These are phyloP conservation scores for Monochamus alternatus DNA, from an alignment of 2,888 invertebrate species.

Conservation along the genomic window DNA sequence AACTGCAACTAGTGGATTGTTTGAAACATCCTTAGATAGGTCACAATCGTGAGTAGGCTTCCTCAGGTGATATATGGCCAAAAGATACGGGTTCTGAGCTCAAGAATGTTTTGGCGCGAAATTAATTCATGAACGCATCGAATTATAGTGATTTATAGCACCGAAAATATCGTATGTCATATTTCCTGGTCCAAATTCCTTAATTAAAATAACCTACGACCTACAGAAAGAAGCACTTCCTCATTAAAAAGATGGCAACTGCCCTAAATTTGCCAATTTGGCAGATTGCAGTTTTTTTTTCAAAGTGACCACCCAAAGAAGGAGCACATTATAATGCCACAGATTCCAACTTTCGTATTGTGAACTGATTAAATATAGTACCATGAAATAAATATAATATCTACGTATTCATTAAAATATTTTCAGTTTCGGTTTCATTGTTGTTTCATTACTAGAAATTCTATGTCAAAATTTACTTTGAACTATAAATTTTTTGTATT, in stretches of 20 bases:
- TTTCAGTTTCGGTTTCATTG: no score
- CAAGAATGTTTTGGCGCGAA: slow-evolving; percentile 55
- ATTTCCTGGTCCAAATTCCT: slow-evolving; percentile 49
- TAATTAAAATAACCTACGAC: slow-evolving; percentile 36
- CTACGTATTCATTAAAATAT: no score
- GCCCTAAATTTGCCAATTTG: neutral
- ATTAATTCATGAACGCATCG: slow-evolving; percentile 48
- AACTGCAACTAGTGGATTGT: no score
- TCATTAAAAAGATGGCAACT: neutral
- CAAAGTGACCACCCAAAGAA: neutral
- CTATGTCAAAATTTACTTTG: no score
- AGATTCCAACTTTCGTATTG: no score
- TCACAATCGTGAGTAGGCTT: neutral
- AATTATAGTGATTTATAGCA: slow-evolving; percentile 49
- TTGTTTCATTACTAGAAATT: no score
- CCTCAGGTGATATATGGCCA: slow-evolving; percentile 43
- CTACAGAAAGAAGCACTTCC: slow-evolving; percentile 1
- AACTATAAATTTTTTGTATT: no score
- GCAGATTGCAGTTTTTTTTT: neutral
- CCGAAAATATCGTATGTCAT: slow-evolving; percentile 51
- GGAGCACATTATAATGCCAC: no score
- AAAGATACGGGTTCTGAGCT: slow-evolving; percentile 49
- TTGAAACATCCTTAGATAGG: neutral
- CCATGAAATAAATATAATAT: no score
- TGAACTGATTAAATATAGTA: no score